Evolutionary conservation across 64 coral and sea anemone species (phyloP), one percentile per base, ranked within the genome.

Genomic region (Stichodactyla mertensii): DNA sequence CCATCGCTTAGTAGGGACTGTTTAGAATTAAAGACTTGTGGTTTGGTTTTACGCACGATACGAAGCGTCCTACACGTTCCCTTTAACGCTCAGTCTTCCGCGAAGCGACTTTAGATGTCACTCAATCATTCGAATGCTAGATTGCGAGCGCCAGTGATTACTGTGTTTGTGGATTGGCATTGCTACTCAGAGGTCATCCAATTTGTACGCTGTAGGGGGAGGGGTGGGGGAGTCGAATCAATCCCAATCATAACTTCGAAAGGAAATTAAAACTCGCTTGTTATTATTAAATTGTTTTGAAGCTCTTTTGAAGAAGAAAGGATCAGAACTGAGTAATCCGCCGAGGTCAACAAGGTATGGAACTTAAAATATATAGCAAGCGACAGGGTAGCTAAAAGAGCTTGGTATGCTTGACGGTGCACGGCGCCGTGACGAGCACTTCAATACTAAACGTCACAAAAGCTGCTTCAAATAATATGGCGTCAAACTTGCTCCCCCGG

Each of bases 41-140:
- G 78, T 53, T 81, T 81, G 53, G 16, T 19, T 81, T 81, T 53
- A 81, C 36, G 78, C 78, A 81, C 78, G 53, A 81, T 81, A 16
- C 78, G 12, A 81, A 55, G 53, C 51, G 78, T 53, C 78, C 36
- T 81, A 81, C 51, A 28, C 31, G 31, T 54, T 81, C 16, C 78
- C 53, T 53, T 55, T 81, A 81, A 66, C 15, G 51, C 78, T 81
- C 78, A 53, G 51, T 81, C 6, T 52, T 53, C 15, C 78, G 26
- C 78, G 78, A 81, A 81, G 51, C 78, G 53, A 81, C 53, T 81
- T 16, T 52, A 53, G 26, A 23, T 53, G 78, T 81, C 78, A 81
- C 78, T 81, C 78, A 81, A 81, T 45, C 36, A 45, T 45, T 45
- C 36, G 36, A 45, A 45, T 81, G 78, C 36, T 81, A 81, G 78